Evolutionary conservation across 1,140 invertebrate genomes (phyloP), one percentile per base, ranked within the genome.

Genomic region (Zaprionus ornatus): DNA sequence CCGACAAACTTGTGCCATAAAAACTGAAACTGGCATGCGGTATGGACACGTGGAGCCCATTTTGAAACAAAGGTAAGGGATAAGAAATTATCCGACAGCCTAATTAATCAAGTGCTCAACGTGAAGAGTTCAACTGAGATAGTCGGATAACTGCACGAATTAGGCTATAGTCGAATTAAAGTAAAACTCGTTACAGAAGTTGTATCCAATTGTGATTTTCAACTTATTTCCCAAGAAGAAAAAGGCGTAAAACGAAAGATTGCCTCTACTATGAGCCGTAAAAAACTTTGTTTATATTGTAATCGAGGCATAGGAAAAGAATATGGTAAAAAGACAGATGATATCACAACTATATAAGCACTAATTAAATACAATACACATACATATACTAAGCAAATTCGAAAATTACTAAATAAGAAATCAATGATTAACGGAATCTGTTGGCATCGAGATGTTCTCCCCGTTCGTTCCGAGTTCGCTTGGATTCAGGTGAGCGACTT

Each of bases 401-500:
- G n/a, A 2, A 45, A 50, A 21, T 13, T 21, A 23, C 19, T 50
- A 50, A 50, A 23, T 23, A 50, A 50, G 45, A 50, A 45, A 45
- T 45, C n/a, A 45, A 45, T 17, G n/a, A 17, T 6, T 45, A 45
- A 10, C 19, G n/a, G 7, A 17, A 45, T 17, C 40, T 45, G n/a
- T 45, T 45, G 37, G 37, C 37, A 48, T 21, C n/a, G 45, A 32
- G 2, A 32, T 32, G 29, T 32, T 7, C 29, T 32, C 29, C 9
- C 29, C 9, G 4, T 50, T 23, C 10, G 10, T 19, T 50, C 9
- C 45, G 19, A 4, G 19, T 21, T 13, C 10, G 21, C 19, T 50
- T 21, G 19, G 48, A 61, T 50, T 80, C 69, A 74, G 69, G 75
- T 79, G 69, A 74, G 59, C 50, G 32, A 76, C 52, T 77, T 77